A percentile compares a stretch with the other conserved stretches of the same genome.
phyloP scores from a whole-genome alignment of 2,113 vertebrate species.

The Atherinomorus stipes region DNA sequence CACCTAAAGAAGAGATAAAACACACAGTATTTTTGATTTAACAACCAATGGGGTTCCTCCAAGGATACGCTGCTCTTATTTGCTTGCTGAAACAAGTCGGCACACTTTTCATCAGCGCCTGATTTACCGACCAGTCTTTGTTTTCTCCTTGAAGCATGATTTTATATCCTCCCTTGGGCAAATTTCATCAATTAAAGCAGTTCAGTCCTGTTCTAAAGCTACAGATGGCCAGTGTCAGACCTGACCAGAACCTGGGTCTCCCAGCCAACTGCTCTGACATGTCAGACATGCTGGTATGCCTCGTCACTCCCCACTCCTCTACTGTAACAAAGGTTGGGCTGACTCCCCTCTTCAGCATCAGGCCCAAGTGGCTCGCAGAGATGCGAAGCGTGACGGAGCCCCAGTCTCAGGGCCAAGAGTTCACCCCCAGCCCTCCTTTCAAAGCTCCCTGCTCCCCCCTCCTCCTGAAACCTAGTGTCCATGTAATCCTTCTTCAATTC shows the following conservation, averaged over 20 bases:
- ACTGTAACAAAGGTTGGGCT: constrained; percentile 71
- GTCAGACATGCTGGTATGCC: constrained; percentile 78
- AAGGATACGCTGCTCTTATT: constrained; percentile 48
- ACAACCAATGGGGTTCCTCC: constrained; percentile 49
- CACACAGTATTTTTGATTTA: constrained; percentile 38
- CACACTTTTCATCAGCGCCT: constrained; percentile 56
- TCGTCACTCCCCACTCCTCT: constrained; percentile 74
- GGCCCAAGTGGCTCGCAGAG: constrained; percentile 69
- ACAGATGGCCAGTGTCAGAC: constrained; percentile 73
- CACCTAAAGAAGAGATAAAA: constrained; percentile 21
- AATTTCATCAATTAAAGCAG: constrained; percentile 67
- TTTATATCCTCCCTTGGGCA: constrained; percentile 48
- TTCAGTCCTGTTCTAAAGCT: constrained; percentile 48
- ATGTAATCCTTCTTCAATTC: constrained; percentile 78
- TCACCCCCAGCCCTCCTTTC: constrained; percentile 63
- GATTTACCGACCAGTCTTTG: constrained; percentile 53
- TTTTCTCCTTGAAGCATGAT: constrained; percentile 61
- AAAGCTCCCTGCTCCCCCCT: constrained; percentile 39
- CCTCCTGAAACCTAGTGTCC: constrained; percentile 65
- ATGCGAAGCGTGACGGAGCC: constrained; percentile 75
- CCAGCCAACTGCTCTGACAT: constrained; percentile 77
- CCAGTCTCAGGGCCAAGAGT: constrained; percentile 74
- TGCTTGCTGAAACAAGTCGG: constrained; percentile 55
- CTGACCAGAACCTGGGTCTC: constrained; percentile 63
- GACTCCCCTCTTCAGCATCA: constrained; percentile 66